phyloP scores from a whole-genome alignment of 2,797 vertebrate genomes.

The Falco rusticolus region DNA sequence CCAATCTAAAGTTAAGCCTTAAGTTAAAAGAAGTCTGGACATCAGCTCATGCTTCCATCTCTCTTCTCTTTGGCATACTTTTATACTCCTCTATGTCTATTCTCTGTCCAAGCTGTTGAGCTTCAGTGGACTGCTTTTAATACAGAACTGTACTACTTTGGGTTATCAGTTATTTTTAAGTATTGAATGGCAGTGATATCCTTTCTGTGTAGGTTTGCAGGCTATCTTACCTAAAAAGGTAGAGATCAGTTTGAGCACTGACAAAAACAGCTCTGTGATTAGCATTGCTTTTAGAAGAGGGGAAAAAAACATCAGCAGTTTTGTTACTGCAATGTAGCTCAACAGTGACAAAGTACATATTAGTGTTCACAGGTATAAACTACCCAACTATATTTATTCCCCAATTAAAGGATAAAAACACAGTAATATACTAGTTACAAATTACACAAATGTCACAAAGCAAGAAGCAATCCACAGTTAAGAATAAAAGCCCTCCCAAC shows the following conservation, averaged over 20 bases:
- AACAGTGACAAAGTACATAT: background rate
- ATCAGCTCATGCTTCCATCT: background rate
- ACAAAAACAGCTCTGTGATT: background rate
- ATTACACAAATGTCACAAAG: background rate
- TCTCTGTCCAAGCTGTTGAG: background rate
- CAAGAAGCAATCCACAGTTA: background rate
- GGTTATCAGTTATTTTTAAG: background rate
- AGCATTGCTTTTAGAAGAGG: background rate
- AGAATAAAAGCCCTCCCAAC: background rate
- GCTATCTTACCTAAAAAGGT: background rate
- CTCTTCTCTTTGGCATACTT: background rate
- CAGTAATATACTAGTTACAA: background rate
- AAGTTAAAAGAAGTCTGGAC: background rate
- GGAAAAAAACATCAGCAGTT: background rate
- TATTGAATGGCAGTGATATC: background rate
- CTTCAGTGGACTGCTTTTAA: background rate
- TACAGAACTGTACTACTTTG: background rate
- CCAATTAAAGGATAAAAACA: background rate
- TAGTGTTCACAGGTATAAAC: background rate
- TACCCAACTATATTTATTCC: background rate
- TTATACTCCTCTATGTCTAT: background rate
- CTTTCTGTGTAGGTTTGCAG: background rate
- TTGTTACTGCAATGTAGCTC: background rate
- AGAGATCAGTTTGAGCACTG: background rate
- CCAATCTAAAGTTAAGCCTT: background rate